Base-by-base conservation (phyloP, 2,888 invertebrate genomes). In the Steinernema hermaphroditum region DNA sequence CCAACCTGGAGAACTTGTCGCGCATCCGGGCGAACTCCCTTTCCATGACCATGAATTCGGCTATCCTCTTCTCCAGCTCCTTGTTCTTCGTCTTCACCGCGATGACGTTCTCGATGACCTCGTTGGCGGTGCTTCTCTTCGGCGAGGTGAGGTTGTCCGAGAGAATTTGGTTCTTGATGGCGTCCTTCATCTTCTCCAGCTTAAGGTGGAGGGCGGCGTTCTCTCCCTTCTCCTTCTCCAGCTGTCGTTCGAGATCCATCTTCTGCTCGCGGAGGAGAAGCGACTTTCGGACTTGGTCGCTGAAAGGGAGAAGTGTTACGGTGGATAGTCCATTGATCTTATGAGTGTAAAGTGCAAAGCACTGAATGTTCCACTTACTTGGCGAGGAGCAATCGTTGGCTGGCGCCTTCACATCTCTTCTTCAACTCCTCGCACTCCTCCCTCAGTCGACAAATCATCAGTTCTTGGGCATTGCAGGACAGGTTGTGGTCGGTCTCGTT, bases 381-480 rank as follows among this genome's bases (percentile, higher is more conserved):
- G 14, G 62, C 29, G 32, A 34, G 16, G 14, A 34, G 62, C 16
- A 62, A 16, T 32, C 27, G 62, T 27, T 62, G 32, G 29, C 32
- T 62, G 32, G 62, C 62, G 6, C 4, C 6, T 32, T 62, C 62
- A 34, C 27, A 62, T 32, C 32, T 62, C 16, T 62, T 62, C 62
- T 62, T 62, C 62, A 29, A 62, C 12, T 62, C 62, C 12, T 62
- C 29, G 32, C 29, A 29, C 32, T 62, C 62, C n/a, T 62, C 16
- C 6, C 34, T 29, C 29, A 62, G 2, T 14, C 19, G 16, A 8
- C 27, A 29, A 32, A 62, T 62, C 62, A 62, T 32, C 29, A 62
- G 19, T 32, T 62, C 62, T 32, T 62, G 29, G 16, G 62, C 62
- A n/a, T 46, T 46, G n/a, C 46, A 46, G 8, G 46, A 46, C 4